These are phyloP conservation scores for Masnerella sp. DNA, from an alignment of 2,888 invertebrate species.

Conservation along the genomic window DNA sequence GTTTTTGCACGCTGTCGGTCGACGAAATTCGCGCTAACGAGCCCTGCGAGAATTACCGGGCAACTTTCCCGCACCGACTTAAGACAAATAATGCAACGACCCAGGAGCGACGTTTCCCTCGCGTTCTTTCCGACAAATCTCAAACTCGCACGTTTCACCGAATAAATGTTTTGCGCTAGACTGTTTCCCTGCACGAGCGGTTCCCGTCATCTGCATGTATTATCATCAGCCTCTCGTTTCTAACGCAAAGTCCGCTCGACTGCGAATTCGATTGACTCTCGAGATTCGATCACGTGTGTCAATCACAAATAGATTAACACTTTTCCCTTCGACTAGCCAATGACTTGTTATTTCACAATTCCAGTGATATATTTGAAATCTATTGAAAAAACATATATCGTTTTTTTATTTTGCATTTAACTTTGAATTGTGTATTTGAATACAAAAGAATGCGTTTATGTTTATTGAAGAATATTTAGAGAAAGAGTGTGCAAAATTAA, in stretches of 20 bases:
- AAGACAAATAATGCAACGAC: conserved; percentile 43
- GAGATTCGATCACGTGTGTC: background rate
- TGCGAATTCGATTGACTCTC: conserved; percentile 10
- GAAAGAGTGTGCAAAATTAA: no score
- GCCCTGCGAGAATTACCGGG: conserved; percentile 35
- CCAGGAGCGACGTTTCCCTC: conserved; percentile 34
- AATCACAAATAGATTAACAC: conserved; percentile 2
- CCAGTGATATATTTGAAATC: no score
- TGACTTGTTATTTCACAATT: no score
- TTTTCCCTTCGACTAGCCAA: no score
- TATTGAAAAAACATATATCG: no score
- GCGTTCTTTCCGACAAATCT: conserved; percentile 16
- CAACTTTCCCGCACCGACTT: conserved; percentile 51
- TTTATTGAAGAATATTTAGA: no score
- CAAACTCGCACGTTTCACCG: conserved; percentile 21
- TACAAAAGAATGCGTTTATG: no score
- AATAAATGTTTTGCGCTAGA: conserved; percentile 27
- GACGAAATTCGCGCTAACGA: conserved; percentile 41
- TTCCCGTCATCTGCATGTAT: conserved; percentile 35
- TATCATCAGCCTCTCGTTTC: conserved; percentile 31
- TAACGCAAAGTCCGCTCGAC: conserved; percentile 16
- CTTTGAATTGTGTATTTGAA: no score
- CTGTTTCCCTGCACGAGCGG: conserved; percentile 2
- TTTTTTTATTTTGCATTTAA: no score
- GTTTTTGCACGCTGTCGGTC: no score